These are phyloP conservation scores for Pterois miles DNA, from an alignment of 2,797 vertebrate species.

Conservation along the genomic window DNA sequence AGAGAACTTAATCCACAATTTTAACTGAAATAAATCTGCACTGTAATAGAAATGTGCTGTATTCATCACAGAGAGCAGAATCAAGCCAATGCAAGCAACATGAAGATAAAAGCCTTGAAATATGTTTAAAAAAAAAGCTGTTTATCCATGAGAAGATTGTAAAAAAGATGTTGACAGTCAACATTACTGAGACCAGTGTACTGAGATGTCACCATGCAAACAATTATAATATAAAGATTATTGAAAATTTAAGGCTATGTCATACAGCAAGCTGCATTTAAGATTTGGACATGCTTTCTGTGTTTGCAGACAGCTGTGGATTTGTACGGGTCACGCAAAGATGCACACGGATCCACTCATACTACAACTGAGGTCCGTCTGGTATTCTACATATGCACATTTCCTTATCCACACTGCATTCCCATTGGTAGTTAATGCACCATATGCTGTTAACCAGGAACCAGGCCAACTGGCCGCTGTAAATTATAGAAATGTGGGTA, in stretches of 20 bases:
- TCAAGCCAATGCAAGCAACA: background rate
- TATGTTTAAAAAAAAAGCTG: background rate
- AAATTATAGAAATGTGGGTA: background rate
- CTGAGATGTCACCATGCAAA: background rate
- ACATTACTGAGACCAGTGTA: too few relatives aligned
- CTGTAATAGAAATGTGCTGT: background rate
- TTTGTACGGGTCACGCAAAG: too few relatives aligned
- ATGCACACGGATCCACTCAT: too few relatives aligned
- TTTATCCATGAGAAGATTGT: background rate
- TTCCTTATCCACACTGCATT: background rate
- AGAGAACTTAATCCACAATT: background rate
- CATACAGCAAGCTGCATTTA: background rate
- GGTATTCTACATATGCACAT: background rate
- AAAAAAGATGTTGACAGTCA: too few relatives aligned
- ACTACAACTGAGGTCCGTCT: too few relatives aligned
- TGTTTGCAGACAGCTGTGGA: too few relatives aligned
- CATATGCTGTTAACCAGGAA: too few relatives aligned
- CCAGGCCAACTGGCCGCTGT: too few relatives aligned
- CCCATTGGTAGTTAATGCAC: rapidly evolving
- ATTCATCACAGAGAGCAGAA: background rate
- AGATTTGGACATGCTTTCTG: too few relatives aligned
- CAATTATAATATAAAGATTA: background rate
- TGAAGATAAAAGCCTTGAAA: background rate
- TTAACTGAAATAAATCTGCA: background rate
- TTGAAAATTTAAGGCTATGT: background rate